Evolutionary conservation across 2,797 vertebrate species (phyloP), one percentile per base, ranked within the genome.

Genomic region (Columba guinea): DNA sequence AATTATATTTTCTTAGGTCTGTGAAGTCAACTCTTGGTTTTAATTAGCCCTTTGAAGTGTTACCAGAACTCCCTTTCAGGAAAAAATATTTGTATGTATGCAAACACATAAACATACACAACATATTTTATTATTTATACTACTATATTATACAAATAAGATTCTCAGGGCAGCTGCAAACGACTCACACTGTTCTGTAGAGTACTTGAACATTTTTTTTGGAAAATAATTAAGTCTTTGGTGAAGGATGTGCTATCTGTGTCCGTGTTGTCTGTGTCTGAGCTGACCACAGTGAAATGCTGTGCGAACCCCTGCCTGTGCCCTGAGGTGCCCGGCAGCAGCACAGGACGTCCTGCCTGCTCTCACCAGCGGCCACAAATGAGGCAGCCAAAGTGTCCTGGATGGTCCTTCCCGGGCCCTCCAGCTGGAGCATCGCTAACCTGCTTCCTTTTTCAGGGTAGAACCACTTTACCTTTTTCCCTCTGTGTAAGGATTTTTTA

Each of bases 11-110:
- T 77, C 73, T 64, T 68, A 27, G 8, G 21, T 89, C 68, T 92
- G 5, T 82, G 48, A 69, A 30, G 13, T 76, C 71, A 90, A 67
- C 4, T 69, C 23, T 56, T 70, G 13, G 13, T 68, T 97, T 91
- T 90, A 90, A 94, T 93, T 86, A 85, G 53, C 60, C 44, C 16
- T 71, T 89, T 89, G 49, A 92, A 89, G 44, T 58, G 48, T 70
- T 89, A 56, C 24, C 64, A 79, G 56, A 84, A 74, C 81, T 59
- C 19, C 3, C 13, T 78, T 20, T 74, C 27, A 82, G 44, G 52
- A 79, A 90, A 80, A 84, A 69, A 48, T 51, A 73, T 59, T 39
- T 91, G 0, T 65, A 52, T 53, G 3, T 69, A 65, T 87, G 49
- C 32, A 81, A 92, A 64, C 15, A 39, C 28, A 60, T 69, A 82